Evolutionary conservation across 2,888 invertebrate genomes (phyloP).

Genomic region (Philereme vetulata): DNA sequence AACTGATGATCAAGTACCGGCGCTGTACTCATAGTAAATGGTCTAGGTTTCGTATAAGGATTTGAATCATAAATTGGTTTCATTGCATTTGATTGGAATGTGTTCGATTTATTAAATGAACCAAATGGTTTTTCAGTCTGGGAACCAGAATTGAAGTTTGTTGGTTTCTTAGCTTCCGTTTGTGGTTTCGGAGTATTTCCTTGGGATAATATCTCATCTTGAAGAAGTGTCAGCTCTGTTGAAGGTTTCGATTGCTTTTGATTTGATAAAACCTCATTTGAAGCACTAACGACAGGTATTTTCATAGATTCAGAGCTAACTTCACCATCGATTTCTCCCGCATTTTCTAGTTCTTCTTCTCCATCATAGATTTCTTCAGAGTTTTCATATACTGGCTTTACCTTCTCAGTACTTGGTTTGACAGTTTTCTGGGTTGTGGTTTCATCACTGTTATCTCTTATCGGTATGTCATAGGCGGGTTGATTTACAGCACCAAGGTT

Average conservation of each 20-base stretch:
- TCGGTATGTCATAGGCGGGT: conserved; percentile 77
- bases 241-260: conserved; percentile 46
- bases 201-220: conserved; percentile 55
- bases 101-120: conserved; percentile 57
- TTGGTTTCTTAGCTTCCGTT: conserved; percentile 45
- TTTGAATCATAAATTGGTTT: conserved; percentile 64
- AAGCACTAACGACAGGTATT: conserved; percentile 70
- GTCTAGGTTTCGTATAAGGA: conserved; percentile 67
- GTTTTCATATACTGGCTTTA: conserved; percentile 70
- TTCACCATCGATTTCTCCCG: conserved; percentile 74
- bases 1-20: conserved; percentile 71
- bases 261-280: conserved; percentile 50
- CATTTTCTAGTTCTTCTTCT: conserved; percentile 62
- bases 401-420: conserved; percentile 45
- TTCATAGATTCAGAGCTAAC: conserved; percentile 77
- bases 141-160: conserved; percentile 65
- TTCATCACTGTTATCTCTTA: conserved; percentile 72
- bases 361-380: conserved; percentile 77
- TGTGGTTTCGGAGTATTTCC: conserved; percentile 24
- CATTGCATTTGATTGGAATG: conserved; percentile 67
- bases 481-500: conserved; percentile 63
- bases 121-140: conserved; percentile 80
- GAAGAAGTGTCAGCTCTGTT: conserved; percentile 53
- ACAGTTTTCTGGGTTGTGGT: conserved; percentile 54
- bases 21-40: conserved; percentile 66